Conservation (phyloP, 2,888 invertebrate genomes). For the Torymus texanus region DNA sequence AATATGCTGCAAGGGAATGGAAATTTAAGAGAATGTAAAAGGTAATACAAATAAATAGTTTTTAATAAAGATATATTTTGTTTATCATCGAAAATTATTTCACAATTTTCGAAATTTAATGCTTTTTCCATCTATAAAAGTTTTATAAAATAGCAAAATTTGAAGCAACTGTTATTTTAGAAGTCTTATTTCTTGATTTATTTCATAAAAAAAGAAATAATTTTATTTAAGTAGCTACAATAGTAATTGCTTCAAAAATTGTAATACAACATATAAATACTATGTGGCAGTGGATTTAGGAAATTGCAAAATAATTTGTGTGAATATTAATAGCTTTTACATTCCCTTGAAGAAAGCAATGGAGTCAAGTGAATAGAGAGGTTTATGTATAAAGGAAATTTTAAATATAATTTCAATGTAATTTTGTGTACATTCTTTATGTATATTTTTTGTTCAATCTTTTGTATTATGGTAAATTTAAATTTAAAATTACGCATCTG, state of each 20-base stretch:
- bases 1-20: constrained; percentile 26
- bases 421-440: constrained; percentile 49
- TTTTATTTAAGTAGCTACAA: neutral
- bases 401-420: constrained; percentile 41
- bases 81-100: constrained; percentile 19
- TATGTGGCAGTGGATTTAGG: neutral
- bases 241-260: neutral
- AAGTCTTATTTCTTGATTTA: constrained; percentile 9
- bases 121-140: constrained; percentile 1
- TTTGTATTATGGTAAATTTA: constrained; percentile 51
- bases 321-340: constrained; percentile 40
- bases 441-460: constrained; percentile 49
- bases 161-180: neutral
- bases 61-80: neutral
- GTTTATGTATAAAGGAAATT: constrained; percentile 36
- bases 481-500: constrained; percentile 42
- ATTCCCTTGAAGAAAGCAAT: constrained; percentile 32
- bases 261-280: constrained; percentile 6
- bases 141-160: constrained; percentile 15
- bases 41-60: neutral
- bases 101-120: constrained; percentile 24
- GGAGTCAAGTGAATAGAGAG: constrained; percentile 8
- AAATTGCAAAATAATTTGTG: constrained; percentile 39
- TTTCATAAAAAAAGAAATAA: neutral
- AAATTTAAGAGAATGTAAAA: constrained; percentile 46